Percentiles rank a stretch among this genome's conserved stretches.
These are phyloP conservation scores for Micromesistius poutassou DNA, from an alignment of 2,797 vertebrate species.

Conservation along the genomic window DNA sequence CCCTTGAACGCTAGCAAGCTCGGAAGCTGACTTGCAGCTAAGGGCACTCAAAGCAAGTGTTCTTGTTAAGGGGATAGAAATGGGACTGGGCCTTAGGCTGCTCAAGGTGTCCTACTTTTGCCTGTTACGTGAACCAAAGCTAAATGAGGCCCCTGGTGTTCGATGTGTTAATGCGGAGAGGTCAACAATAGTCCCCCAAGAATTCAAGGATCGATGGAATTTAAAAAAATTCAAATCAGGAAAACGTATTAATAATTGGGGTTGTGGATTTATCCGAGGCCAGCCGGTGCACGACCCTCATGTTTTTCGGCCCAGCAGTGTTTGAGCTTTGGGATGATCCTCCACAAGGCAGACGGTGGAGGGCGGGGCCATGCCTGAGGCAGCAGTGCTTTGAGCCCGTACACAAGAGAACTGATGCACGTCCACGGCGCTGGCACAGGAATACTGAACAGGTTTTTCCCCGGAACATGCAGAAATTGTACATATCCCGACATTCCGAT, in stretches of 20 bases:
- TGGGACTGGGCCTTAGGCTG: no score
- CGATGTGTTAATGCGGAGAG: not conserved
- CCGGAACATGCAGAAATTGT: not conserved
- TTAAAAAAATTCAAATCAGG: not conserved
- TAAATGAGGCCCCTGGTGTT: not conserved
- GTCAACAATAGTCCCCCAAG: not conserved
- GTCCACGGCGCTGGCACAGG: not conserved
- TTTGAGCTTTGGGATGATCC: constrained; percentile 42
- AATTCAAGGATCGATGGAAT: not conserved
- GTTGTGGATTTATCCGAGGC: constrained; percentile 18
- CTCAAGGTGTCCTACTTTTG: not conserved
- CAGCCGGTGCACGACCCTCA: constrained; percentile 21
- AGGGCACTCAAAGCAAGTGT: no score
- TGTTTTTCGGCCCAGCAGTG: constrained; percentile 29
- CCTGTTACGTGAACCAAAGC: not conserved
- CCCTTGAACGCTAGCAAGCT: no score
- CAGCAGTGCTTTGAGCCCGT: constrained; percentile 60
- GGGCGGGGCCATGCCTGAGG: constrained; percentile 58
- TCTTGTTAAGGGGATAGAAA: no score
- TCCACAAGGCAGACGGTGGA: constrained; percentile 70
- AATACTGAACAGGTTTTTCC: not conserved
- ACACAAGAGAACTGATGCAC: constrained; percentile 63
- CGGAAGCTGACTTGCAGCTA: no score
- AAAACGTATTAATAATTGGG: constrained; percentile 12
- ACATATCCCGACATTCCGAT: not conserved